Percentiles rank a stretch among this genome's conserved stretches.
Evolutionary conservation across 2,888 invertebrate genomes (phyloP).

Genomic region (Netelia inedita): DNA sequence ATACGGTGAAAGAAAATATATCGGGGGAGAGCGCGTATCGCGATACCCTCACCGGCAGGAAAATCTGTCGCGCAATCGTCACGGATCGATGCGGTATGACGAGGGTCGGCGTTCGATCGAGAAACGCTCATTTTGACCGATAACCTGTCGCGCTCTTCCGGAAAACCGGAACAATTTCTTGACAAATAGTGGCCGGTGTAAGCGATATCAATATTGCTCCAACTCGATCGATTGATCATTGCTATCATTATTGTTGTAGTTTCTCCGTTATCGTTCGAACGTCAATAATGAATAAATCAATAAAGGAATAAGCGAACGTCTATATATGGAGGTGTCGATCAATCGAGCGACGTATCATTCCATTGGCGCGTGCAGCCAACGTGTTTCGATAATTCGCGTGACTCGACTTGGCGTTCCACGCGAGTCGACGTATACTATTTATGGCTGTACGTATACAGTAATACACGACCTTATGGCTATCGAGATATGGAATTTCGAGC

Average conservation of each 20-base stretch:
- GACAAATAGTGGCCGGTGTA: neutral
- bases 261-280: constrained; percentile 18
- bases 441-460: neutral
- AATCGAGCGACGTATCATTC: constrained; percentile 42
- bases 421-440: constrained; percentile 31
- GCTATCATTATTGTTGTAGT: neutral
- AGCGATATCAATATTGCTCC: neutral
- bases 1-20: neutral
- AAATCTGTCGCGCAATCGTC: neutral
- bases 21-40: neutral
- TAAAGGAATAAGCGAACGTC: neutral
- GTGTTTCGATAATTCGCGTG: constrained; percentile 52
- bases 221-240: neutral
- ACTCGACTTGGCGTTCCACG: constrained; percentile 42
- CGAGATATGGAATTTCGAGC: constrained; percentile 32
- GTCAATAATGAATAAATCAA: constrained; percentile 15
- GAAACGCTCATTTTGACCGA: no score
- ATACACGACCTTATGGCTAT: constrained; percentile 8
- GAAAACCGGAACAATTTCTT: no score
- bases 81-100: no score
- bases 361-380: constrained; percentile 43
- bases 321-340: constrained; percentile 9
- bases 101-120: no score
- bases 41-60: neutral
- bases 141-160: no score